These are phyloP conservation scores for Clinocottus analis DNA, from an alignment of 2,113 vertebrate species.

Conservation along the genomic window DNA sequence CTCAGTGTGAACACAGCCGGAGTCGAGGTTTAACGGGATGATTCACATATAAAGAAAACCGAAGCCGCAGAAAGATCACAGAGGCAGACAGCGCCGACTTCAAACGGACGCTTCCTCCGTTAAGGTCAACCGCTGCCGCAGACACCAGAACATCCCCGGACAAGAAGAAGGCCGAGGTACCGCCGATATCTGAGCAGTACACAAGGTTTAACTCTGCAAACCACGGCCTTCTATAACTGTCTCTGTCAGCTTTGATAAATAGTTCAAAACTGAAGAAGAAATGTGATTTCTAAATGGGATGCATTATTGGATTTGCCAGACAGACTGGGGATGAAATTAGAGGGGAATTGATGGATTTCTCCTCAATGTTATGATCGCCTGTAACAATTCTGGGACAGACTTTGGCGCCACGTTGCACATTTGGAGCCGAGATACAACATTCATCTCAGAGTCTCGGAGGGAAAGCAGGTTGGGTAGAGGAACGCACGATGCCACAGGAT, in stretches of 20 bases:
- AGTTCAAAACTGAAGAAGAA: background rate
- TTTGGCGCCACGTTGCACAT: too few species aligned
- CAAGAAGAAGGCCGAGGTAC: background rate
- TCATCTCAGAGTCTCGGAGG: too few species aligned
- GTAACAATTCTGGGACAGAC: too few species aligned
- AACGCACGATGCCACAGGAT: too few species aligned
- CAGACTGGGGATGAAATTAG: background rate
- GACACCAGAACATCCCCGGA: background rate
- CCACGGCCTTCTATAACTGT: background rate
- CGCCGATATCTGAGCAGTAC: background rate
- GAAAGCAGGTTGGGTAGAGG: too few species aligned
- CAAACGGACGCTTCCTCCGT: background rate
- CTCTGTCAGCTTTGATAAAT: background rate
- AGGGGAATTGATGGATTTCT: too few species aligned
- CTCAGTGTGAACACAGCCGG: background rate
- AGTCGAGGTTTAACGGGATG: background rate
- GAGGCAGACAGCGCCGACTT: background rate
- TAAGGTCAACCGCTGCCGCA: slow-evolving; percentile 6
- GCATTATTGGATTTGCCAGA: slow-evolving; percentile 11
- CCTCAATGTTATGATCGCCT: too few species aligned
- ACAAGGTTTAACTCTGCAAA: background rate
- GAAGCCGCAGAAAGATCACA: background rate
- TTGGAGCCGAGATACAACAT: too few species aligned
- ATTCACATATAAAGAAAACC: slow-evolving; percentile 7
- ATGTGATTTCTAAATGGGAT: slow-evolving; percentile 11